A percentile compares a stretch with the other conserved stretches of the same genome.
phyloP scores from a whole-genome alignment of 2,113 vertebrate genomes.

The Ptychochromis oligacanthus region DNA sequence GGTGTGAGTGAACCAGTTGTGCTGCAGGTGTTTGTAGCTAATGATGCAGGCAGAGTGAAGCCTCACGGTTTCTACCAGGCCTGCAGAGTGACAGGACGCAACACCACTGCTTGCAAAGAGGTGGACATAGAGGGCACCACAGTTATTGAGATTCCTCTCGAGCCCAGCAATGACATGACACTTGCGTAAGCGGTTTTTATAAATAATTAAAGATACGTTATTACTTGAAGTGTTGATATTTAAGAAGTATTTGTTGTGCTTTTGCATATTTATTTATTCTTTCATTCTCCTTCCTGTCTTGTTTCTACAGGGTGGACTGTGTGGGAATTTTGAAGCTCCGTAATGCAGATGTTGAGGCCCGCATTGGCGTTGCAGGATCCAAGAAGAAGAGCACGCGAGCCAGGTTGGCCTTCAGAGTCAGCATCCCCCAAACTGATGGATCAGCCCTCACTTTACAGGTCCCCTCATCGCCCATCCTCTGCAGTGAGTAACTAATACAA shows the following conservation, averaged over 20 bases:
- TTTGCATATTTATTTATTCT: background rate
- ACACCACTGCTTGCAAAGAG: constrained; percentile 98
- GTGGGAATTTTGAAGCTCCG: constrained; percentile 97
- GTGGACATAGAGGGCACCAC: constrained; percentile 98
- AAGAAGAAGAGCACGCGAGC: constrained; percentile 99
- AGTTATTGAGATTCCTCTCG: constrained; percentile 95
- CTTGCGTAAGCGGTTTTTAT: constrained; percentile 87
- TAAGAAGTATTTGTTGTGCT: background rate
- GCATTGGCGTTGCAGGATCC: constrained; percentile 96
- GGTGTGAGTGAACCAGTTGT: constrained; percentile 93
- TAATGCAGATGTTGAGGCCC: constrained; percentile 97
- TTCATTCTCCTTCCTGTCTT: background rate
- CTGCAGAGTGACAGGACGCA: constrained; percentile 94
- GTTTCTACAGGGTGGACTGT: constrained; percentile 89
- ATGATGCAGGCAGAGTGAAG: constrained; percentile 95
- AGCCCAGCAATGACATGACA: constrained; percentile 94
- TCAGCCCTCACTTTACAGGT: constrained; percentile 91
- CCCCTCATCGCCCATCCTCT: constrained; percentile 93
- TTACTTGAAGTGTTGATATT: background rate
- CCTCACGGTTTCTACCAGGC: constrained; percentile 99
- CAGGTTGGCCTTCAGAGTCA: constrained; percentile 94
- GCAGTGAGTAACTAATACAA: constrained; percentile 87
- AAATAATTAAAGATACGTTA: background rate
- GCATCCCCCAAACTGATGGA: constrained; percentile 91
- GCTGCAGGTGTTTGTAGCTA: constrained; percentile 98